Conservation (phyloP, 2,113 vertebrate genomes). For the Girardinichthys multiradiatus region DNA sequence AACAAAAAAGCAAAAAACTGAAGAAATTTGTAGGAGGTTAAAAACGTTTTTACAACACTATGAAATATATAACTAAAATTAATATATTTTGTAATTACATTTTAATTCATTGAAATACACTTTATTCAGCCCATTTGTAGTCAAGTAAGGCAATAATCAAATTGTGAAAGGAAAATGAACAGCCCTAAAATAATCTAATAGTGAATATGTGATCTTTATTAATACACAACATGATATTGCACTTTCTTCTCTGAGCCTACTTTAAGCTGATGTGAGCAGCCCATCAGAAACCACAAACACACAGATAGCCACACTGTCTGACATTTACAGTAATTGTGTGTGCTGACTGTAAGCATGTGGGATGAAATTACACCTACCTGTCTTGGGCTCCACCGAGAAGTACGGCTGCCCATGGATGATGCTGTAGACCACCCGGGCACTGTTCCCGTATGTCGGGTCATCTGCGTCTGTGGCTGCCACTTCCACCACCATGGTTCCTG, state of each 20-base stretch:
- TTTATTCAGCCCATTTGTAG: background rate
- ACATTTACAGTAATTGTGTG: background rate
- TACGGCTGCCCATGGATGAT: slow-evolving; percentile 96
- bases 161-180: background rate
- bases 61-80: too few relatives aligned
- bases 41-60: too few relatives aligned
- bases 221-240: background rate
- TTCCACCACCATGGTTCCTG: slow-evolving; percentile 96
- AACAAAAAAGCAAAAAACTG: too few relatives aligned
- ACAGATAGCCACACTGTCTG: background rate
- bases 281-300: background rate
- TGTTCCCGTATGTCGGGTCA: slow-evolving; percentile 96
- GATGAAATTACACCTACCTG: slow-evolving; percentile 79
- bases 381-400: slow-evolving; percentile 97
- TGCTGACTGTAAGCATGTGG: background rate
- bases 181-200: background rate
- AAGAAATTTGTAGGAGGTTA: too few relatives aligned
- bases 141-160: background rate
- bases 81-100: too few relatives aligned
- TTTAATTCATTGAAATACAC: too few relatives aligned
- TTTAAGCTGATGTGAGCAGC: background rate
- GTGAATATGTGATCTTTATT: too few relatives aligned
- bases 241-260: background rate
- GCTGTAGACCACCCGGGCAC: slow-evolving; percentile 95
- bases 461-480: slow-evolving; percentile 96